These are phyloP conservation scores for Eupsittula cactorum DNA, from an alignment of 2,113 vertebrate species.

Conservation along the genomic window DNA sequence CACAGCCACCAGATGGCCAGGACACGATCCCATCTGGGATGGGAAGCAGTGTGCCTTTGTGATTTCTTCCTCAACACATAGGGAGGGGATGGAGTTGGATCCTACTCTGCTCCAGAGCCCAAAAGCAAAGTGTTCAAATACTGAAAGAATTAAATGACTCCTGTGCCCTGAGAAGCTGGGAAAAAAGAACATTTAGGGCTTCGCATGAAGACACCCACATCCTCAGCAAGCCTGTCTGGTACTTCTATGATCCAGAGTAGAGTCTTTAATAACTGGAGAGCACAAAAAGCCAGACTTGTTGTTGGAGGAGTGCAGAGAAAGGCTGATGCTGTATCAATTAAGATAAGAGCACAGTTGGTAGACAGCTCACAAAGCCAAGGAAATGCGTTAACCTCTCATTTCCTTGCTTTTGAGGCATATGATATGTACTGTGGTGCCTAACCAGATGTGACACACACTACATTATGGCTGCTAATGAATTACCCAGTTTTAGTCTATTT, in stretches of 20 bases:
- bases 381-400: slow-evolving; percentile 39
- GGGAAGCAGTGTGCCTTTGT: neutral
- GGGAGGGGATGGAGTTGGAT: neutral
- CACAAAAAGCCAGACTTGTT: neutral
- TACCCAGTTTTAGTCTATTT: neutral
- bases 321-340: slow-evolving; percentile 29
- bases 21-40: neutral
- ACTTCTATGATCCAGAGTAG: neutral
- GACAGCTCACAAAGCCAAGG: slow-evolving; percentile 10
- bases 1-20: neutral
- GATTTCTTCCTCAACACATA: neutral
- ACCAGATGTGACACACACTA: neutral
- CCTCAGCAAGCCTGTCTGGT: neutral
- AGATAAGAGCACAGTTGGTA: slow-evolving; percentile 29
- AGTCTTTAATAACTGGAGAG: slow-evolving; percentile 15
- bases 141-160: neutral
- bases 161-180: neutral
- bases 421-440: neutral
- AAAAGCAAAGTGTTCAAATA: neutral
- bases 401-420: neutral
- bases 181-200: neutral
- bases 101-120: neutral
- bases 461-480: slow-evolving; percentile 2
- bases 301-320: neutral
- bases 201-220: neutral